Conservation (phyloP, 2,113 vertebrate species). For the Pagrus major region DNA sequence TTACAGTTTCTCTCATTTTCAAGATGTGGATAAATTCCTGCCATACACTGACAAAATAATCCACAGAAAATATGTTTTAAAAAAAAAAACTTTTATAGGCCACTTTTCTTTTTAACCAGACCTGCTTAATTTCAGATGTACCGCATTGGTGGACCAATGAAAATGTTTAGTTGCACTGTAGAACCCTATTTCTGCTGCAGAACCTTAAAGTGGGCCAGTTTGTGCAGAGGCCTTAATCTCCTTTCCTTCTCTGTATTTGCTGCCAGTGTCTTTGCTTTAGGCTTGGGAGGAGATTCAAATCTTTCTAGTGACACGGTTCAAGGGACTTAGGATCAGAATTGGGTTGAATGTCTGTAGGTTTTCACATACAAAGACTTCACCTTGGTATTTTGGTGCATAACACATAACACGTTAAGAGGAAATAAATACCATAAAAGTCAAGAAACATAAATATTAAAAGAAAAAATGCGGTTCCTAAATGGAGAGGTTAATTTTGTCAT, state of each 20-base stretch:
- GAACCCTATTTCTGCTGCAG: too few species aligned
- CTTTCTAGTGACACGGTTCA: not conserved
- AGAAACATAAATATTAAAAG: not conserved
- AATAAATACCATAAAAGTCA: not conserved
- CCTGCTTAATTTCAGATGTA: too few species aligned
- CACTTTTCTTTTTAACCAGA: too few species aligned
- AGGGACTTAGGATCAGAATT: not conserved
- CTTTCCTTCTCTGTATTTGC: not conserved
- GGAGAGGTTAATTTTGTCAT: not conserved
- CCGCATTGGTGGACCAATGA: too few species aligned
- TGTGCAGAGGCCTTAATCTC: not conserved
- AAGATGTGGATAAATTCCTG: too few species aligned
- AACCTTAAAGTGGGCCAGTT: slow-evolving; percentile 7
- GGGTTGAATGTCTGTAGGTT: not conserved
- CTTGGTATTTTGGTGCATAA: not conserved
- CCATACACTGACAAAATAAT: too few species aligned
- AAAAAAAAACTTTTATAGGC: too few species aligned
- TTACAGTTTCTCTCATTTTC: too few species aligned
- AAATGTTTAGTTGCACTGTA: too few species aligned
- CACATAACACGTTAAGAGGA: not conserved
- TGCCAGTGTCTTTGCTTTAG: slow-evolving; percentile 15
- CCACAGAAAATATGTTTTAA: too few species aligned
- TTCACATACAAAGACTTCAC: not conserved
- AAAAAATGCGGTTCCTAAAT: not conserved
- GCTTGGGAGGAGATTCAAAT: slow-evolving; percentile 7